Percentiles rank a stretch among this genome's conserved stretches.
phyloP scores from a whole-genome alignment of 2,888 invertebrate species.

The Drosophila borborema region DNA sequence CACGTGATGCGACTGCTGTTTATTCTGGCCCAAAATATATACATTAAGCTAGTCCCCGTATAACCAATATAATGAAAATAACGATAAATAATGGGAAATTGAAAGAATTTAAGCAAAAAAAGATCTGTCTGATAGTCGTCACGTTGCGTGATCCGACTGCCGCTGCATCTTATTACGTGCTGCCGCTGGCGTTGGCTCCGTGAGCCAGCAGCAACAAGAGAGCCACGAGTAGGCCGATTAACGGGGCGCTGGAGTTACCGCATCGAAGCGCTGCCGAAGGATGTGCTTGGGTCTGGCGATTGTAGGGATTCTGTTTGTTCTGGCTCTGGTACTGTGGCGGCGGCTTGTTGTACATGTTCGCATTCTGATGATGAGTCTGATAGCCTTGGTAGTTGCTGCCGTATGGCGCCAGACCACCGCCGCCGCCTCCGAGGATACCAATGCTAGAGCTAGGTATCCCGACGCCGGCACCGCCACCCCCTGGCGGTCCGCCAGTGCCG shows the following conservation, averaged over 20 bases:
- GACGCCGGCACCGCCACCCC: slow-evolving; percentile 75
- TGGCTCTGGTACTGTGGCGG: slow-evolving; percentile 84
- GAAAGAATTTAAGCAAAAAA: slow-evolving; percentile 1
- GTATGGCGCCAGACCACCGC: slow-evolving; percentile 81
- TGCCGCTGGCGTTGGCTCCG: neutral
- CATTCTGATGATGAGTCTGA: slow-evolving; percentile 76
- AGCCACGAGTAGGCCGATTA: slow-evolving; percentile 14
- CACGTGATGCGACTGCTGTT: slow-evolving; percentile 1
- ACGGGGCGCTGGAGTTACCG: slow-evolving; percentile 2
- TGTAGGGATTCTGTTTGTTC: slow-evolving; percentile 83
- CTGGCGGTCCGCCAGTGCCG: slow-evolving; percentile 84
- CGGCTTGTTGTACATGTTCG: slow-evolving; percentile 84
- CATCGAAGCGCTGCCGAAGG: slow-evolving; percentile 66
- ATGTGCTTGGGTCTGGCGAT: slow-evolving; percentile 84
- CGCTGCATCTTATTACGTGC: slow-evolving; percentile 56
- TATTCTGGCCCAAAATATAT: slow-evolving; percentile 2
- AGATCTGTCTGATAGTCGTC: slow-evolving; percentile 22
- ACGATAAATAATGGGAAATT: slow-evolving; percentile 1
- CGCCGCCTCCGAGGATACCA: slow-evolving; percentile 76
- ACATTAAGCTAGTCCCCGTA: slow-evolving; percentile 25
- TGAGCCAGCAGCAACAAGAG: slow-evolving; percentile 29
- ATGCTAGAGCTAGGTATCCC: slow-evolving; percentile 83
- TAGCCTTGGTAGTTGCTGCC: slow-evolving; percentile 81
- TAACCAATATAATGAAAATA: slow-evolving; percentile 2
- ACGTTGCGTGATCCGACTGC: slow-evolving; percentile 8